These are phyloP conservation scores for Sebastes oblongus DNA, from an alignment of 2,797 vertebrate genomes.

Conservation along the genomic window DNA sequence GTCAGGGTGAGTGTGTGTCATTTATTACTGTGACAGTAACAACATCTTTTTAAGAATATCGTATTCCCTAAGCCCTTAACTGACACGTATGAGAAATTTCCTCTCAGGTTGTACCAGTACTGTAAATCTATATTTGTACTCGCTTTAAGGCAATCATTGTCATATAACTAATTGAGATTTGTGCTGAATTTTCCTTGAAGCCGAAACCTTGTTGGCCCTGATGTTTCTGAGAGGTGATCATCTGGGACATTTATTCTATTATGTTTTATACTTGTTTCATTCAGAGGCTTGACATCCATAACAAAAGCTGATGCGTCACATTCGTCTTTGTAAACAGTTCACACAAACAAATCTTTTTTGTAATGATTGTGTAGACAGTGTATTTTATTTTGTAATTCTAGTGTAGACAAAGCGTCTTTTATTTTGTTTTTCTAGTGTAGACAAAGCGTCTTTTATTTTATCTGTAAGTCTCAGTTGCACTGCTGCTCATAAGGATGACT, in stretches of 20 bases:
- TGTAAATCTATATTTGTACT: constrained; percentile 48
- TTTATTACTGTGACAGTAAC: constrained; percentile 25
- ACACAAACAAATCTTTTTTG: constrained; percentile 7
- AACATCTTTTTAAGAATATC: constrained; percentile 11
- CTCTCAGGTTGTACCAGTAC: constrained; percentile 1
- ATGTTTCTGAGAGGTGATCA: constrained; percentile 14
- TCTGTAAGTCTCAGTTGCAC: constrained; percentile 4
- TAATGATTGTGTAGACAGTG: background rate
- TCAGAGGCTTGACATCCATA: constrained; percentile 7
- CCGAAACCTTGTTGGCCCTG: background rate
- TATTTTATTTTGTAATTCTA: background rate
- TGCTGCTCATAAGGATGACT: constrained; percentile 19
- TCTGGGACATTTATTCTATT: constrained; percentile 16
- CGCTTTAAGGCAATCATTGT: constrained; percentile 34
- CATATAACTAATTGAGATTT: constrained; percentile 28
- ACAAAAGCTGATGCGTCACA: constrained; percentile 9
- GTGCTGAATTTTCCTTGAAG: constrained; percentile 7
- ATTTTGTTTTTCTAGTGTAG: background rate
- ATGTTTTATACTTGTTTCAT: constrained; percentile 23
- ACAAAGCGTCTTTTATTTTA: background rate
- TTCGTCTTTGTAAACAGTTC: background rate
- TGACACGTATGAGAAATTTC: constrained; percentile 44
- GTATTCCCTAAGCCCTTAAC: constrained; percentile 16
- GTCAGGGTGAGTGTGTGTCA: background rate
- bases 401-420: background rate